Percentiles rank a stretch among this genome's conserved stretches.
These are phyloP conservation scores for Venturia canescens DNA, from an alignment of 1,140 invertebrate genomes.

Conservation along the genomic window DNA sequence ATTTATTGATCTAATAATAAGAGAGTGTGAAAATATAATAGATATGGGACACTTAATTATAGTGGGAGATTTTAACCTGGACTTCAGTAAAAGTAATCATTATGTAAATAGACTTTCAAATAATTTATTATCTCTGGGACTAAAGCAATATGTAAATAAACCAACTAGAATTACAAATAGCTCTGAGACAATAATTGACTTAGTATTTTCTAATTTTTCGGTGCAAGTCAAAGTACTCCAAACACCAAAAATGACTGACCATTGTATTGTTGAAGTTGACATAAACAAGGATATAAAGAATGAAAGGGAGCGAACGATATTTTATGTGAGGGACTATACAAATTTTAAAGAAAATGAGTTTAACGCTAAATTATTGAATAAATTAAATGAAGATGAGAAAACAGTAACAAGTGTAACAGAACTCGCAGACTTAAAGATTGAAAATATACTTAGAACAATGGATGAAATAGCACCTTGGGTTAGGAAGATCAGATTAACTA, in stretches of 20 bases:
- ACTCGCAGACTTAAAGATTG: too few species aligned
- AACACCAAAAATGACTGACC: conserved; percentile 24
- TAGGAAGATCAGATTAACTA: background rate
- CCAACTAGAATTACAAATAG: conserved; percentile 25
- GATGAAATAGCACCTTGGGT: background rate
- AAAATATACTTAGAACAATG: background rate
- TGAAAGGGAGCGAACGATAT: background rate
- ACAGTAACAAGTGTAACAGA: too few species aligned
- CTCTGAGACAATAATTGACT: conserved; percentile 30
- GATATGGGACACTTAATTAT: conserved; percentile 16
- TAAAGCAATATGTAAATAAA: conserved; percentile 33
- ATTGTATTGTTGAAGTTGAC: background rate
- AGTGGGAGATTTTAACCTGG: too few species aligned
- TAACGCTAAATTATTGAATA: background rate
- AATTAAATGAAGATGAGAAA: background rate
- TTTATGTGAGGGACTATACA: conserved; percentile 1
- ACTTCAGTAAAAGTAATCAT: background rate
- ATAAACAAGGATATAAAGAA: background rate
- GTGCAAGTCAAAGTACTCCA: background rate
- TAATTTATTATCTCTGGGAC: background rate
- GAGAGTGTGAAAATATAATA: conserved; percentile 8
- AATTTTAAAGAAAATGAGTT: background rate
- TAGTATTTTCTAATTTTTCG: conserved; percentile 31
- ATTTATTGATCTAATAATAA: conserved; percentile 11
- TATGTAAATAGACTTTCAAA: conserved; percentile 9